These are phyloP conservation scores for Leptocoma aspasia DNA, from an alignment of 2,113 vertebrate species.

Conservation along the genomic window DNA sequence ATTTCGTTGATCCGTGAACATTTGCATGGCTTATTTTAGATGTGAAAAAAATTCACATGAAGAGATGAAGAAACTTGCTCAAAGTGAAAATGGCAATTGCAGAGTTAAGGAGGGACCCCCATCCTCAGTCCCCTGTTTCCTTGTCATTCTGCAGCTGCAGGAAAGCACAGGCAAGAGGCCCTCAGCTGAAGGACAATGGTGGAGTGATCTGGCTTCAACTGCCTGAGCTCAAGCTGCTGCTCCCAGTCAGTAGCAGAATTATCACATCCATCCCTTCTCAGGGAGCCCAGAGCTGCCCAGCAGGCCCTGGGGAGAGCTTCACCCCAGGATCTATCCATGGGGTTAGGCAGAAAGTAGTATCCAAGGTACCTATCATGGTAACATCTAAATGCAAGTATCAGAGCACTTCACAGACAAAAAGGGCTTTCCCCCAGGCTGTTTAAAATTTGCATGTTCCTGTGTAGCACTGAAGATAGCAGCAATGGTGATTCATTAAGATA, in stretches of 20 bases:
- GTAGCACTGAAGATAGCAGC: constrained; percentile 47
- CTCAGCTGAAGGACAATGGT: not conserved
- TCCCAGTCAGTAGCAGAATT: not conserved
- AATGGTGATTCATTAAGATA: constrained; percentile 66
- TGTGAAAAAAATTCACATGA: not conserved
- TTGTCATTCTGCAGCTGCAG: not conserved
- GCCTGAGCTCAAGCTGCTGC: not conserved
- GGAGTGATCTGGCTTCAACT: not conserved
- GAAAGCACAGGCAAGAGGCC: not conserved
- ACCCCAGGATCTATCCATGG: not conserved
- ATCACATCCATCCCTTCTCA: not conserved
- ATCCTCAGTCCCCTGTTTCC: not conserved
- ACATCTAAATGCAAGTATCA: constrained; percentile 50
- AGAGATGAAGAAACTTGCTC: not conserved
- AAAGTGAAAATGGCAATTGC: not conserved
- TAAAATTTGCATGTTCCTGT: constrained; percentile 51
- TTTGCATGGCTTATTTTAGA: not conserved
- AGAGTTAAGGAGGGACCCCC: not conserved
- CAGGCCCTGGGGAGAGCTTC: not conserved
- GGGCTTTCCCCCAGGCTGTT: constrained; percentile 39
- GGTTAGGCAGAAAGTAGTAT: not conserved
- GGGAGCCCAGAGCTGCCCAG: not conserved
- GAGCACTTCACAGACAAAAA: constrained; percentile 43
- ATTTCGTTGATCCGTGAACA: not conserved
- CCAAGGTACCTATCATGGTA: constrained; percentile 34